Evolutionary conservation across 2,797 vertebrate species (phyloP).

Genomic region (Antennarius maculatus): DNA sequence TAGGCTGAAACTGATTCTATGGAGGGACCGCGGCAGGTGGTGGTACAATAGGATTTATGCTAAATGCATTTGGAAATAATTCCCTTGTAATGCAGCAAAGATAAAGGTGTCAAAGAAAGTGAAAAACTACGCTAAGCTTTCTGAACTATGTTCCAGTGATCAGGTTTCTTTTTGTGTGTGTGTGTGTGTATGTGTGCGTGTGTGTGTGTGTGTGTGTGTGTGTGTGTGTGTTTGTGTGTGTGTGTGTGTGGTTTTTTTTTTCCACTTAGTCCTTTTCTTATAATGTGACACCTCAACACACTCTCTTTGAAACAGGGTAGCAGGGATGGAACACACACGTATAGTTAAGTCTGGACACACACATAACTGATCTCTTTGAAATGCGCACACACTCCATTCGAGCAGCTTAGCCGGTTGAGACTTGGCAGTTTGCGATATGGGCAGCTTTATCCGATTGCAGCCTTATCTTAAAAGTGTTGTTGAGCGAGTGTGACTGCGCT

Average conservation of each 20-base stretch:
- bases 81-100: conserved; percentile 31
- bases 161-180: conserved; percentile 19
- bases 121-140: conserved; percentile 14
- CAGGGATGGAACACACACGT: conserved; percentile 33
- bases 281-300: conserved; percentile 50
- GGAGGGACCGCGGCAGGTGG: conserved; percentile 1
- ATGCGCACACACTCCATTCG: conserved; percentile 47
- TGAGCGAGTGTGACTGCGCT: conserved; percentile 39
- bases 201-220: too few relatives aligned
- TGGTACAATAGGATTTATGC: conserved; percentile 34
- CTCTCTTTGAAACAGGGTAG: conserved; percentile 59
- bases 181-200: too few relatives aligned
- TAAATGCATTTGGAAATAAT: conserved; percentile 41
- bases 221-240: too few relatives aligned
- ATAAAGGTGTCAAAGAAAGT: conserved; percentile 22
- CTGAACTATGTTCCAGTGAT: conserved; percentile 26
- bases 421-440: conserved; percentile 45
- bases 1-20: conserved; percentile 8
- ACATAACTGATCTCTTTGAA: conserved; percentile 54
- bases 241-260: conserved; percentile 19
- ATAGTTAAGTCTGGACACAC: conserved; percentile 42
- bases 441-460: conserved; percentile 50
- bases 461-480: conserved; percentile 60
- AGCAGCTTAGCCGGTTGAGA: conserved; percentile 46
- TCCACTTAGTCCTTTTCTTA: conserved; percentile 15